Conservation (phyloP, 2,888 invertebrate genomes). For the Reticulitermes lucifugus region DNA sequence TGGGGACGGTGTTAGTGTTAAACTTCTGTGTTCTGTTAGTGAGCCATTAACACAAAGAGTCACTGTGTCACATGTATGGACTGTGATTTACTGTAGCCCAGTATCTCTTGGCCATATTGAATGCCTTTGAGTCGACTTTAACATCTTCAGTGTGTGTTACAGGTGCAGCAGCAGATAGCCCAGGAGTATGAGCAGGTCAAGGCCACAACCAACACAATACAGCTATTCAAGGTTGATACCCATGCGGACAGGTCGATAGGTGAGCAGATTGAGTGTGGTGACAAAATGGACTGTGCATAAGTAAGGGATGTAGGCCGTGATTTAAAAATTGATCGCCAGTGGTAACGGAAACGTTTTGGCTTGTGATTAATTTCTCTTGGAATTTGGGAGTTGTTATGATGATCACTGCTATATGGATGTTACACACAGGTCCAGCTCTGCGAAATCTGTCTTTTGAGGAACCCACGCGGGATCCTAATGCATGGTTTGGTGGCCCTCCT, state of each 20-base stretch:
- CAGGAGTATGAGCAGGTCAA: slow-evolving; percentile 93
- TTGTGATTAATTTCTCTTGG: too few relatives aligned
- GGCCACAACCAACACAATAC: slow-evolving; percentile 79
- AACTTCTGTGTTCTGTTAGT: too few relatives aligned
- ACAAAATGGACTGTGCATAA: too few relatives aligned
- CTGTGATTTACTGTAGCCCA: too few relatives aligned
- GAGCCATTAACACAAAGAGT: too few relatives aligned
- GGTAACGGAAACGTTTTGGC: too few relatives aligned
- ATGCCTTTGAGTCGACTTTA: too few relatives aligned
- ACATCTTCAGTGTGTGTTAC: slow-evolving; percentile 49
- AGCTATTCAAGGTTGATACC: slow-evolving; percentile 79
- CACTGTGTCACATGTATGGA: too few relatives aligned
- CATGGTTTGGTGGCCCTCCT: slow-evolving; percentile 75
- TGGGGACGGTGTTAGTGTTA: too few relatives aligned
- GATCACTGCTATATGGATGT: background rate
- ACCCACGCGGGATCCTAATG: slow-evolving; percentile 81
- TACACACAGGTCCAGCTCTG: slow-evolving; percentile 20
- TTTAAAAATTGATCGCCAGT: too few relatives aligned
- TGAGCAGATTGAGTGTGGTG: background rate
- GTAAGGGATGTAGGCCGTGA: too few relatives aligned
- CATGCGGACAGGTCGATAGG: slow-evolving; percentile 69
- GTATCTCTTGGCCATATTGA: too few relatives aligned
- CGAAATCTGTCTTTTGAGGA: slow-evolving; percentile 64
- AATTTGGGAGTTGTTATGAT: background rate
- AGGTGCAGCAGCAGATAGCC: slow-evolving; percentile 90